Percentiles rank a stretch among this genome's conserved stretches.
Conservation (phyloP, 2,797 vertebrate genomes). For the Melanogrammus aeglefinus region DNA sequence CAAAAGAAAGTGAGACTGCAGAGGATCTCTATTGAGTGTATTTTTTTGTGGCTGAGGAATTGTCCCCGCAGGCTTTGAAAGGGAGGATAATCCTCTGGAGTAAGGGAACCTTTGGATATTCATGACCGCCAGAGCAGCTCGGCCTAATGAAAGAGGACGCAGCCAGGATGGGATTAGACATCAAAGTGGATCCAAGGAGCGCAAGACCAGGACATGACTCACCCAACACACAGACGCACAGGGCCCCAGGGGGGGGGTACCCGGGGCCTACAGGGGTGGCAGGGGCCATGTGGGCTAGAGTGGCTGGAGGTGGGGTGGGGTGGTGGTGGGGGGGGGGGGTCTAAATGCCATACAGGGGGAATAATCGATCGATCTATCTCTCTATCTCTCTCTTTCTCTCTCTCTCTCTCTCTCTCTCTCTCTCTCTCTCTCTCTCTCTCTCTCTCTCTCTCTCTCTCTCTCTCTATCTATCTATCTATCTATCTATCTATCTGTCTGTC, state of each 20-base stretch:
- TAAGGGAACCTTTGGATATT: slow-evolving; percentile 82
- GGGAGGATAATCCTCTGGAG: slow-evolving; percentile 78
- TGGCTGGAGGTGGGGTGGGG: slow-evolving; percentile 48
- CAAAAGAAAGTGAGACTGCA: slow-evolving; percentile 53
- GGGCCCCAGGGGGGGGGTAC: slow-evolving; percentile 49
- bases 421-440: no score
- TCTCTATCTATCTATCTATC: no score
- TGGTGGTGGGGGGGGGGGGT: slow-evolving; percentile 39
- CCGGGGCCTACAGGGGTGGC: slow-evolving; percentile 28
- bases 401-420: no score
- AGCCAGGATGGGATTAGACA: slow-evolving; percentile 77
- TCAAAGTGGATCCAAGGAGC: slow-evolving; percentile 74
- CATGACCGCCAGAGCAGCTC: slow-evolving; percentile 75
- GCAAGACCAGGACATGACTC: slow-evolving; percentile 57
- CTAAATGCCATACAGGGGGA: slow-evolving; percentile 43
- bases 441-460: no score
- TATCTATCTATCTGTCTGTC: no score
- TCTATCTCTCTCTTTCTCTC: no score
- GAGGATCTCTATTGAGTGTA: slow-evolving; percentile 71
- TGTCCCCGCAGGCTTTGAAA: slow-evolving; percentile 66
- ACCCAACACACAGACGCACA: slow-evolving; percentile 39
- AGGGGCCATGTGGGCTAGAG: slow-evolving; percentile 43
- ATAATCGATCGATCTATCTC: background rate
- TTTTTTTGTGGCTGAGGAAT: slow-evolving; percentile 74
- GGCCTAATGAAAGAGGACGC: slow-evolving; percentile 73